Evolutionary conservation across 2,797 vertebrate species (phyloP).

Genomic region (Nannoperca obscura): DNA sequence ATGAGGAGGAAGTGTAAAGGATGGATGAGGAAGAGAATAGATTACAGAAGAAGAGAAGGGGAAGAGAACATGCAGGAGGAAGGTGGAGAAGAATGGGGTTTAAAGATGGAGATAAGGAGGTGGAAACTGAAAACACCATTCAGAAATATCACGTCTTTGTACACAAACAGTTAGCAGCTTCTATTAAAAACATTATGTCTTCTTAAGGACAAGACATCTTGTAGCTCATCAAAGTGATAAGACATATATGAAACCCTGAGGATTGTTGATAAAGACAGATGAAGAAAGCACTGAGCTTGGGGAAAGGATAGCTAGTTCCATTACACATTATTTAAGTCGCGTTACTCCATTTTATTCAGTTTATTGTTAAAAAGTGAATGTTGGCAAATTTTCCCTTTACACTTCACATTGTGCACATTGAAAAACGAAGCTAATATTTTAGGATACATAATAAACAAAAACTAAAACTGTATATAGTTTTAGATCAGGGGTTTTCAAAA

Average conservation of each 20-base stretch:
- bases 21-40: background rate
- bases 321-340: background rate
- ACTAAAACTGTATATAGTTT: too few relatives aligned
- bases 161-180: constrained; percentile 14
- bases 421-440: background rate
- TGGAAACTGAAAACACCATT: constrained; percentile 24
- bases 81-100: background rate
- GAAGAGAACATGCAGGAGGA: background rate
- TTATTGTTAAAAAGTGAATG: too few relatives aligned
- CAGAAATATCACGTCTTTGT: background rate
- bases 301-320: background rate
- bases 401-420: background rate
- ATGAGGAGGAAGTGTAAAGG: background rate
- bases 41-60: background rate
- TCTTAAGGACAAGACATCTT: background rate
- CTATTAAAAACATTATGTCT: background rate
- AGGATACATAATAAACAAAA: background rate
- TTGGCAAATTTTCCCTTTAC: background rate
- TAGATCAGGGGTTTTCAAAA: too few relatives aligned
- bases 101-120: constrained; percentile 9
- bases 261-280: too few relatives aligned
- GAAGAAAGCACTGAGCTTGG: background rate
- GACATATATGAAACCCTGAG: background rate
- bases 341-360: background rate
- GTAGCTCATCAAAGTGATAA: background rate